Evolutionary conservation across 1,140 invertebrate species (phyloP), one percentile per base, ranked within the genome.

Genomic region (Ephestia elutella): DNA sequence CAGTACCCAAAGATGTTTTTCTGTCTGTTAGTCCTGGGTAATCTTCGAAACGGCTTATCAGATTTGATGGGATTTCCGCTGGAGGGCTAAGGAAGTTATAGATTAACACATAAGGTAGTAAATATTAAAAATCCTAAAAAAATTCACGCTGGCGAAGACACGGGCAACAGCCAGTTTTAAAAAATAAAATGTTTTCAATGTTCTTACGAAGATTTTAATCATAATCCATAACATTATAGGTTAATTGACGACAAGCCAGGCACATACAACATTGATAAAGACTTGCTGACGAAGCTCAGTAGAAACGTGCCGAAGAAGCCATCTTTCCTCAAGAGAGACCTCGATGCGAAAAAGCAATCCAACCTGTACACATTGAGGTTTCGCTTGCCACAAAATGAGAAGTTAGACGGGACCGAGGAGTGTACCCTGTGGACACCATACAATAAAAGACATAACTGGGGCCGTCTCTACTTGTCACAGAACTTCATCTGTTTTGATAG

Each of bases 401-500:
- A 97, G 86, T 89, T 99, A 32, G 98, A 99, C 89, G 98, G 98
- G 0, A 94, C 93, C 63, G 95, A 96, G 35, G 94, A 96, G 73
- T 97, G 96, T 79, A 93, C 94, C 1, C 86, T 99, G 18, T 97
- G 96, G 94, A 98, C 97, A n/a, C 97, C 97, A 0, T 99, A 97
- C 74, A 96, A 98, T 78, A 98, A 98, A 78, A 92, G 93, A 68
- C 93, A 97, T 75, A 94, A 96, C 56, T 92, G 92, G 88, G 98
- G 98, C n/a, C 92, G 93, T 67, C 90, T 99, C 65, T 99, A 95
- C 87, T 86, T 99, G 20, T 99, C 97, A 0, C 93, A 95, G 71
- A 98, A 98, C 89, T 99, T 97, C 86, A 92, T 99, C 66, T 99
- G 98, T 80, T 99, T 99, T 87, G 94, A 96, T 80, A 99, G 97